These are phyloP conservation scores for Oophaga pumilio DNA, from an alignment of 2,113 vertebrate genomes.

Conservation along the genomic window DNA sequence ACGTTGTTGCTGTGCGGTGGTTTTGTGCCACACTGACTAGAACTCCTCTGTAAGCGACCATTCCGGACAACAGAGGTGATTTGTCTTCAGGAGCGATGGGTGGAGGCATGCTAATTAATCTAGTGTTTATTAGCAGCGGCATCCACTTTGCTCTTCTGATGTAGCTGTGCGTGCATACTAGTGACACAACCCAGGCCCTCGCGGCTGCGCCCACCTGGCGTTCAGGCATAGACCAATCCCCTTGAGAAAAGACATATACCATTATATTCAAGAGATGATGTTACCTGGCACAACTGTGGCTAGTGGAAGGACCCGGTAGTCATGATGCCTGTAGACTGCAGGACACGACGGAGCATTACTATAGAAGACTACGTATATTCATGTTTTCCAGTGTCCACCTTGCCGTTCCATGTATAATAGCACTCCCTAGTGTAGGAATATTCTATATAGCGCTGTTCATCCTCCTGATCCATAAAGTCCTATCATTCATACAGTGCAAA, in stretches of 20 bases:
- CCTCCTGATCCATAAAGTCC: too few relatives aligned
- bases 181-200: background rate
- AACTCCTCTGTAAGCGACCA: background rate
- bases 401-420: too few relatives aligned
- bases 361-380: too few relatives aligned
- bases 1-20: too few relatives aligned
- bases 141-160: background rate
- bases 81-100: background rate
- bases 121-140: background rate
- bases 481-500: too few relatives aligned
- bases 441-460: too few relatives aligned
- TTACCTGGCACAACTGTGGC: background rate
- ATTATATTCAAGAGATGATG: background rate
- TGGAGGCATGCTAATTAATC: background rate
- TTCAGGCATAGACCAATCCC: background rate
- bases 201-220: background rate
- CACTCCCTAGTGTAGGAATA: too few relatives aligned
- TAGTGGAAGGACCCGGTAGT: background rate
- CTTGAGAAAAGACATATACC: background rate
- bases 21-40: too few relatives aligned
- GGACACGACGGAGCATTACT: too few relatives aligned
- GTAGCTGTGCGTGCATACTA: background rate
- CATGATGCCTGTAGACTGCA: too few relatives aligned
- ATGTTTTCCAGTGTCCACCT: too few relatives aligned
- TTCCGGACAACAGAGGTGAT: background rate